Evolutionary conservation across 2,888 invertebrate genomes (phyloP).

Genomic region (Seira ritae): DNA sequence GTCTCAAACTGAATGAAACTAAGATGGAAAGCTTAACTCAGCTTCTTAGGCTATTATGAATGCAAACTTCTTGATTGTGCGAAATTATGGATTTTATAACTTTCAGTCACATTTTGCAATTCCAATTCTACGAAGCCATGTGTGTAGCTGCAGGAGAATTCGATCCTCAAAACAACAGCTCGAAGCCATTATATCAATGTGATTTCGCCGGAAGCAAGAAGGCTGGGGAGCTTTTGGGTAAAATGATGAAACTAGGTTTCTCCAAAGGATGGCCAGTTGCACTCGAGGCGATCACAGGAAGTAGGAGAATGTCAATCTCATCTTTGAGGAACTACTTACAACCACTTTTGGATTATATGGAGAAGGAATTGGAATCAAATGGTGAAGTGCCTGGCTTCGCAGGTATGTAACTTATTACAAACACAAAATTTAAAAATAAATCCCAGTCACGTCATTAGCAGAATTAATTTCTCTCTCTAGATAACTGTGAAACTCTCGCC

Average conservation of each 20-base stretch:
- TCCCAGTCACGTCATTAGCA: not conserved
- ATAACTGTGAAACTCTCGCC: slow-evolving; percentile 60
- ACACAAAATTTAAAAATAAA: not conserved
- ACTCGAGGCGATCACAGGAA: slow-evolving; percentile 76
- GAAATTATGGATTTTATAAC: too few relatives aligned
- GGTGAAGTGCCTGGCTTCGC: slow-evolving; percentile 73
- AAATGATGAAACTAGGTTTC: slow-evolving; percentile 77
- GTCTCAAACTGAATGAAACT: too few relatives aligned
- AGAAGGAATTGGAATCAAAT: slow-evolving; percentile 73
- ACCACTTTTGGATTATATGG: slow-evolving; percentile 74
- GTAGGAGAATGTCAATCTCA: slow-evolving; percentile 74
- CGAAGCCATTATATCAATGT: slow-evolving; percentile 76
- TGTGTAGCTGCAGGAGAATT: slow-evolving; percentile 84
- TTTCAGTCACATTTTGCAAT: slow-evolving; percentile 82
- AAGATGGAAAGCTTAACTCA: too few relatives aligned
- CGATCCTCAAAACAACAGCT: slow-evolving; percentile 67
- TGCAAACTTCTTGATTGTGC: too few relatives aligned
- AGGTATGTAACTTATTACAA: slow-evolving; percentile 35
- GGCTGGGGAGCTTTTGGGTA: slow-evolving; percentile 76
- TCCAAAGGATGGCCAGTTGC: slow-evolving; percentile 76
- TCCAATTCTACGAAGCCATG: slow-evolving; percentile 88
- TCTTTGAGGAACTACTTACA: slow-evolving; percentile 75
- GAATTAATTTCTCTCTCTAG: slow-evolving; percentile 23
- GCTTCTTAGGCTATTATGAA: too few relatives aligned
- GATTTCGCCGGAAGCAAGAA: slow-evolving; percentile 76